Base-by-base conservation (phyloP, 2,797 vertebrate genomes). In the Cheirogaleus major region DNA sequence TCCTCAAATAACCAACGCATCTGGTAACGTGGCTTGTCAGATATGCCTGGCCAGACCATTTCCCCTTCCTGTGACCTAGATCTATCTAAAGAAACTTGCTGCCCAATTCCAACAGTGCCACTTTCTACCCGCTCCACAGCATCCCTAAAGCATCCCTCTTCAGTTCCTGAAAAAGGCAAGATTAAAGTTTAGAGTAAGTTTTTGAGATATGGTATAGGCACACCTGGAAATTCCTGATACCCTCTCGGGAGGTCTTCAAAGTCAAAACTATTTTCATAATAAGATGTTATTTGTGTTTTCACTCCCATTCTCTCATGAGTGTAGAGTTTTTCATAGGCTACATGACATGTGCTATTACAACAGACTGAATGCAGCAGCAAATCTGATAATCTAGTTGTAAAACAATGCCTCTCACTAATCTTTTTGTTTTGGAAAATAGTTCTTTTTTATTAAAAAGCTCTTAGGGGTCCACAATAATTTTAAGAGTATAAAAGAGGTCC, bases 311-410 rank as follows among this genome's bases (percentile, higher is more conserved):
- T 75, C 63, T 83, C 14, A 52, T 50, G n/a, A 86, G 8, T 48
- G 17, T 57, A 38, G 5, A 65, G 55, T 83, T 92, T 79, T 43
- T 38, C 57, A 80, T 5, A 15, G 22, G 12, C 41, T 80, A 30
- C 12, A 55, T 25, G 45, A 83, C 25, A 48, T 10, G 18, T 72
- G 10, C 80, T 25, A 69, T 45, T 48, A 84, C 5, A 83, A 81
- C 22, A 69, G 23, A 89, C 10, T 69, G 52, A 75, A 94, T 18
- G 23, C 43, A 85, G 43, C 86, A 23, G 30, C 15, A 59, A 90
- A 90, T 41, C 41, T 95, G 67, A 94, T 94, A 91, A 94, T 69
- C n/a, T 20, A 57, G 6, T 32, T 91, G 32, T 88, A 94, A 93
- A 92, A 79, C 45, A 91, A 69, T 86, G 63, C 17, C 12, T 80